Conservation (phyloP, 2,797 vertebrate genomes). For the Odontamblyopus rebecca region DNA sequence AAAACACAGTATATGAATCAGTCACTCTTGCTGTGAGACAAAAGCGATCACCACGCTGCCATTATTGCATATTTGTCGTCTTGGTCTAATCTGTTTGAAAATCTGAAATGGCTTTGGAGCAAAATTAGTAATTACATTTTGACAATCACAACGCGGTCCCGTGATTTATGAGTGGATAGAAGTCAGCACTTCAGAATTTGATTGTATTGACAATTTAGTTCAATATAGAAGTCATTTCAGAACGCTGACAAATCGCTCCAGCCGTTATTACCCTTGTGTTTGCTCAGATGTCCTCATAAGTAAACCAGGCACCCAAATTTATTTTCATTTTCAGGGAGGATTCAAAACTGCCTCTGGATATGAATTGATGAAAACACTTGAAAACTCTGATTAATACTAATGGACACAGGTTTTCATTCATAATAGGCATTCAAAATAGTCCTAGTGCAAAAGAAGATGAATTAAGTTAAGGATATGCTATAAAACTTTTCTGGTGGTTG, state of each 20-base stretch:
- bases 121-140: not conserved
- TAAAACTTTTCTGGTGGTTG: too few relatives aligned
- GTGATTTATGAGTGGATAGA: slow-evolving; percentile 1
- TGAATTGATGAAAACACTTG: not conserved
- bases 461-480: not conserved
- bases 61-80: not conserved
- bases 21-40: not conserved
- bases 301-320: not conserved
- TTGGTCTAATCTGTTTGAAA: not conserved
- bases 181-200: not conserved
- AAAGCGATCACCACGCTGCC: not conserved
- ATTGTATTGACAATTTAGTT: slow-evolving; percentile 5
- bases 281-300: slow-evolving; percentile 10
- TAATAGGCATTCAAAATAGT: not conserved
- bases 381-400: not conserved
- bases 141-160: not conserved
- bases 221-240: slow-evolving; percentile 10
- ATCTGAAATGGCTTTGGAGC: not conserved
- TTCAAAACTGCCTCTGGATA: not conserved
- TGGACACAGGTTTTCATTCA: not conserved
- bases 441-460: not conserved
- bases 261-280: not conserved
- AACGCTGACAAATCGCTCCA: not conserved
- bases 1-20: too few relatives aligned
- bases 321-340: not conserved